Evolutionary conservation across 2,888 invertebrate genomes (phyloP).

Genomic region (Icerya purchasi): DNA sequence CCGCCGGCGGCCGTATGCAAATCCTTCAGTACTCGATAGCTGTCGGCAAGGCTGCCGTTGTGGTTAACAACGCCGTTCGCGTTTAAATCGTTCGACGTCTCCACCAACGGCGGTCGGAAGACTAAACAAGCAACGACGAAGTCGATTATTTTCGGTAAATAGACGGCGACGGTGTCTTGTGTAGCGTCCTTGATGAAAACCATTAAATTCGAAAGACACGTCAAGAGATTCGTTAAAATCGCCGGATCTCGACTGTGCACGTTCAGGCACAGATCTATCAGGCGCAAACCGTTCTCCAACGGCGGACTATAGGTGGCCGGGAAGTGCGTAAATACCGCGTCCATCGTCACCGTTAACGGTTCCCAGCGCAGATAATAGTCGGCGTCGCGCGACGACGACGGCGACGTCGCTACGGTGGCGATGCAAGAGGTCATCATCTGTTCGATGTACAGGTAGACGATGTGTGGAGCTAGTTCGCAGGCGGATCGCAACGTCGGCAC

Average conservation of each 20-base stretch:
- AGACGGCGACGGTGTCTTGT: slow-evolving; percentile 23
- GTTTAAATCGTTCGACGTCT: no score
- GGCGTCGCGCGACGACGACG: slow-evolving; percentile 15
- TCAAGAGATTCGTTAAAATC: slow-evolving; percentile 61
- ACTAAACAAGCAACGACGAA: slow-evolving; percentile 72
- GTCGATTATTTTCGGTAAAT: slow-evolving; percentile 53
- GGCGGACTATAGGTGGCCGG: slow-evolving; percentile 51
- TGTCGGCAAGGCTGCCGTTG: no score
- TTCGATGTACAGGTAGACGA: slow-evolving; percentile 63
- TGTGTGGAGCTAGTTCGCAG: slow-evolving; percentile 55
- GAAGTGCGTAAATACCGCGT: slow-evolving; percentile 61
- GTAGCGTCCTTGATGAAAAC: slow-evolving; percentile 75
- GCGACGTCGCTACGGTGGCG: slow-evolving; percentile 31
- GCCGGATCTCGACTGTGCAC: slow-evolving; percentile 57
- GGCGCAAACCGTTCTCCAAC: slow-evolving; percentile 46
- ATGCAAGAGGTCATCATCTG: slow-evolving; percentile 59
- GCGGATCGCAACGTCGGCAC: slow-evolving; percentile 48
- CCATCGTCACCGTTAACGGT: slow-evolving; percentile 44
- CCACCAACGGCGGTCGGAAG: slow-evolving; percentile 29
- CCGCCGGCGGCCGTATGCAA: slow-evolving; percentile 65
- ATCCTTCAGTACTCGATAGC: no score
- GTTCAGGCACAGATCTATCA: slow-evolving; percentile 56
- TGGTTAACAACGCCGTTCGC: no score
- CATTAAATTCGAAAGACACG: slow-evolving; percentile 76
- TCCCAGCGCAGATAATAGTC: slow-evolving; percentile 35